A percentile compares a stretch with the other conserved stretches of the same genome.
Evolutionary conservation across 35 echinoderm and acorn worm genomes (phyloP).

Genomic region (Lytechinus pictus): DNA sequence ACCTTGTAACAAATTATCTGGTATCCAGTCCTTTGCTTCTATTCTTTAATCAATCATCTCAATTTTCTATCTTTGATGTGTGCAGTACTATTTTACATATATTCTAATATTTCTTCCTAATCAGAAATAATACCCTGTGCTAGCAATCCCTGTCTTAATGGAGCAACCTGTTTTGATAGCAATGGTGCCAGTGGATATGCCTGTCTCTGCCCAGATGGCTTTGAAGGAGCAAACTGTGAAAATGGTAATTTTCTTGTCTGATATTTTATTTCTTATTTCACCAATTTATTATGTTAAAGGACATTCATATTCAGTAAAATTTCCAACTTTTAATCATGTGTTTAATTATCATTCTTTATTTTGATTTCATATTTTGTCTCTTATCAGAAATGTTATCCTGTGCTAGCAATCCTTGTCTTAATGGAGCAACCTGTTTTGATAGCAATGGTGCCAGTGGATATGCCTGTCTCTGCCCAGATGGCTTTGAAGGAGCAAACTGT

Average conservation of each 20-base stretch:
- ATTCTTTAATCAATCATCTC: too few relatives aligned
- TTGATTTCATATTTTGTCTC: too few relatives aligned
- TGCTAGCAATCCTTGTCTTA: conserved; percentile 53
- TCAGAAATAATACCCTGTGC: conserved; percentile 44
- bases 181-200: conserved; percentile 22
- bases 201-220: conserved; percentile 63
- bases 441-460: conserved; percentile 2
- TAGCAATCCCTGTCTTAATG: conserved; percentile 76
- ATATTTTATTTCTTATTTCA: too few relatives aligned
- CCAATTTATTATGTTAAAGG: too few relatives aligned
- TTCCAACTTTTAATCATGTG: neutral
- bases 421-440: conserved; percentile 55
- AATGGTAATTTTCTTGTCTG: neutral
- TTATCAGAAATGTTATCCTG: conserved; percentile 24
- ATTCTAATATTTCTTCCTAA: neutral
- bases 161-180: conserved; percentile 69
- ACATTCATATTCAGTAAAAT: too few relatives aligned
- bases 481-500: conserved; percentile 70
- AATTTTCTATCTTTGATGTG: too few relatives aligned
- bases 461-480: conserved; percentile 61
- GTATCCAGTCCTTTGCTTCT: too few relatives aligned
- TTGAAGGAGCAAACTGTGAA: conserved; percentile 68
- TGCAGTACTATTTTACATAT: too few relatives aligned
- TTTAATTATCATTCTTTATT: neutral
- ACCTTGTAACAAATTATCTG: too few relatives aligned